Base-by-base conservation (phyloP, 2,888 invertebrate genomes). In the Marronus borbonicus region DNA sequence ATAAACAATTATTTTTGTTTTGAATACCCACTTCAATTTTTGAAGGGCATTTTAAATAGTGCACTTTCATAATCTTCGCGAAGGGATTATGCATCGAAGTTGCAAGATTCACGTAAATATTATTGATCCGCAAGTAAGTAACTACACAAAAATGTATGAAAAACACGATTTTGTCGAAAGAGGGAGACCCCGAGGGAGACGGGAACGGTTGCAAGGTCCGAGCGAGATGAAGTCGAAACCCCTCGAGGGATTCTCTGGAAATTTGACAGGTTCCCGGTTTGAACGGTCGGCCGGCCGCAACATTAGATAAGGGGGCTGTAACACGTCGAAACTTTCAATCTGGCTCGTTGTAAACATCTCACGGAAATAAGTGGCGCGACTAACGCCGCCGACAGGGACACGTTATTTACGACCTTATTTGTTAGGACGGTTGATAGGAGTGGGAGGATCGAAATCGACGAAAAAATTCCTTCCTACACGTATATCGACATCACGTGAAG, bases 261-360 rank as follows among this genome's bases (percentile, higher is more conserved):
- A 83, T 83, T 81, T 82, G 83, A 83, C 82, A 81, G 81, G 83
- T 82, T 79, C 80, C 74, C 68, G 50, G 81, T 80, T 82, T 78
- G 78, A 81, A 79, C 77, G 76, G 80, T 81, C 80, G 76, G 36
- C 74, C 74, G 50, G 68, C 66, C 76, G 68, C 76, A 39, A 39
- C 76, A 76, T 76, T 76, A 76, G 76, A 76, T 76, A 76, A 76
- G 76, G 76, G 76, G 66, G 76, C 28, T 76, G 50, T 68, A 68
- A 66, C 66, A 66, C 76, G 55, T 76, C 66, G 76, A 76, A 76
- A 76, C 66, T 76, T 76, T 76, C 68, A 76, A 76, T 76, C 66
- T 76, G 66, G 68, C 28, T 50, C 68, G 68, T 68, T 68, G 68
- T 68, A 68, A 50, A 50, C 68, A 68, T 68, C 68, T 68, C 68